These are phyloP conservation scores for Ennomos erosarius DNA, from an alignment of 2,888 invertebrate genomes.

Conservation along the genomic window DNA sequence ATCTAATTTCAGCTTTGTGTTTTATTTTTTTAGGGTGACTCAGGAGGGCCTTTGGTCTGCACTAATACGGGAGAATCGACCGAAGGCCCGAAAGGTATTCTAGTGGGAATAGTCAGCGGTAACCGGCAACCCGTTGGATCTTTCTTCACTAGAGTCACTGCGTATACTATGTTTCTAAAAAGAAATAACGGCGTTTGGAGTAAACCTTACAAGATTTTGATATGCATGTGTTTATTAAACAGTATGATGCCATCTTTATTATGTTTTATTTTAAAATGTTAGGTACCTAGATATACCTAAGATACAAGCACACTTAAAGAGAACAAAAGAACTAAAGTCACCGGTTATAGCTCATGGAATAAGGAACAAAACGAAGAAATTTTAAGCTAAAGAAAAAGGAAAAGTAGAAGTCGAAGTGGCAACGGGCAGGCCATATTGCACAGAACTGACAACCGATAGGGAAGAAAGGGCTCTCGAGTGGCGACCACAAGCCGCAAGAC, in stretches of 20 bases:
- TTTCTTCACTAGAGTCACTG: constrained; percentile 54
- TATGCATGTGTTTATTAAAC: constrained; percentile 43
- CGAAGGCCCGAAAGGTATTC: constrained; percentile 48
- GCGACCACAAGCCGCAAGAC: no score
- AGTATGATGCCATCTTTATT: constrained; percentile 52
- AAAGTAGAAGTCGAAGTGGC: no score
- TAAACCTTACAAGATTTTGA: not conserved
- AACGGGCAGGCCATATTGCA: no score
- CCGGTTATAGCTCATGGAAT: no score
- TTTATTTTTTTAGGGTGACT: constrained; percentile 59
- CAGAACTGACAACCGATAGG: no score
- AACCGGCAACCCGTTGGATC: constrained; percentile 12
- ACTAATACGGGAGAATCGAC: constrained; percentile 49
- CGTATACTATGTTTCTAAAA: constrained; percentile 29
- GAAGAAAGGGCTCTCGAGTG: no score
- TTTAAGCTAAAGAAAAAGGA: no score
- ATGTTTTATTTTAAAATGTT: constrained; percentile 47
- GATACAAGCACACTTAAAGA: no score
- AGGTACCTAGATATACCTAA: no score
- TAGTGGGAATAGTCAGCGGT: constrained; percentile 51
- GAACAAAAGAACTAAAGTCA: no score
- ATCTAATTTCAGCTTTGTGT: no score
- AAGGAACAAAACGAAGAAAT: no score
- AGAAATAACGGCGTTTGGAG: not conserved
- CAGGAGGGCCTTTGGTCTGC: constrained; percentile 70